These are phyloP conservation scores for Saimiri boliviensis DNA, from an alignment of 2,113 vertebrate species.

Conservation along the genomic window DNA sequence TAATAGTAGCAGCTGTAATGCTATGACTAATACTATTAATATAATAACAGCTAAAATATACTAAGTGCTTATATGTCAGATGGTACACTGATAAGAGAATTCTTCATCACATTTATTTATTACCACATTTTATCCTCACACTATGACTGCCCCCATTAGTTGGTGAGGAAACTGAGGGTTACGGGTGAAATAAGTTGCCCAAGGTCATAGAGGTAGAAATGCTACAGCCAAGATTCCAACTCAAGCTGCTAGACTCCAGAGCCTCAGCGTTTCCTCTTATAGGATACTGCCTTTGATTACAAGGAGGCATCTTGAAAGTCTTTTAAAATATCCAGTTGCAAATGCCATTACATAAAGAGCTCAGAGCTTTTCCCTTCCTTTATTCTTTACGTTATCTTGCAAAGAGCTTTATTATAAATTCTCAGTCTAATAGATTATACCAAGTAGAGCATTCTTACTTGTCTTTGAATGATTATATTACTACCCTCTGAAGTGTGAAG, in stretches of 20 bases:
- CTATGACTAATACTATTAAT: background rate
- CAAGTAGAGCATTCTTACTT: background rate
- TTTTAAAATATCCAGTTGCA: constrained; percentile 46
- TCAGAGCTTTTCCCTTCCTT: constrained; percentile 15
- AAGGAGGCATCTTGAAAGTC: background rate
- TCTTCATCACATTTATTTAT: background rate
- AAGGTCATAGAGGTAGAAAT: constrained; percentile 29
- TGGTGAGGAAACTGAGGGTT: background rate
- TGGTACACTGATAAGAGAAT: background rate
- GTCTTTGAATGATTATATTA: background rate
- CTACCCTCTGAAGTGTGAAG: background rate
- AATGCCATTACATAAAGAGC: constrained; percentile 53
- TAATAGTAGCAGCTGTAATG: background rate
- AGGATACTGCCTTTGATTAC: background rate
- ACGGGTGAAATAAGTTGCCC: constrained; percentile 32
- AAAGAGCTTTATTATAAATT: constrained; percentile 41
- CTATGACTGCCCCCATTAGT: background rate
- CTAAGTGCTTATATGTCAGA: constrained; percentile 16
- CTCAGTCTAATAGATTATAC: constrained; percentile 40
- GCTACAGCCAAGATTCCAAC: background rate
- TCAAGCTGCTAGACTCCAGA: background rate
- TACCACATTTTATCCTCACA: constrained; percentile 4
- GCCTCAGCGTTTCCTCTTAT: background rate
- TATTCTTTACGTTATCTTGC: constrained; percentile 28
- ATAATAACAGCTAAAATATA: background rate